These are phyloP conservation scores for Gallinago paraguaiae DNA, from an alignment of 2,113 vertebrate species.

Conservation along the genomic window DNA sequence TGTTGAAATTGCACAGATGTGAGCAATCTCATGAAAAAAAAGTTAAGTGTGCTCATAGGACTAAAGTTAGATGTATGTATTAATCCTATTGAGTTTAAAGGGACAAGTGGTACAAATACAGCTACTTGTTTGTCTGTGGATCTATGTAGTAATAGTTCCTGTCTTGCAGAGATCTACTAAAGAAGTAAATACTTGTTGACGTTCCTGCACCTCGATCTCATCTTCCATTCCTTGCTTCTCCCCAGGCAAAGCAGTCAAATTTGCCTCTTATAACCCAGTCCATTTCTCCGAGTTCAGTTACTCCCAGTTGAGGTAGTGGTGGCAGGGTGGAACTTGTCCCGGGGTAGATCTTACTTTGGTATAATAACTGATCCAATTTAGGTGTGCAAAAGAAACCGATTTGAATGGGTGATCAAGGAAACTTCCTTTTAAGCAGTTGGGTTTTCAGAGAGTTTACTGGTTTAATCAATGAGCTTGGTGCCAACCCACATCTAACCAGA, in stretches of 20 bases:
- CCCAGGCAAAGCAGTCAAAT: background rate
- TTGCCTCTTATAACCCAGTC: background rate
- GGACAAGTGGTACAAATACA: background rate
- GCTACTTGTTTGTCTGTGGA: background rate
- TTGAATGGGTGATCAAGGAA: background rate
- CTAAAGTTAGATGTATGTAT: background rate
- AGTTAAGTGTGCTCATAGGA: rapidly evolving
- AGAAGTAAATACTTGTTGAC: background rate
- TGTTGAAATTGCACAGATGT: background rate
- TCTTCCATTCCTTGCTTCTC: background rate
- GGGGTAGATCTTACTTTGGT: background rate
- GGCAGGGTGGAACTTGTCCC: background rate
- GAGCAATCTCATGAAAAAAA: background rate
- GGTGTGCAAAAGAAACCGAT: background rate
- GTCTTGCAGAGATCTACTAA: background rate
- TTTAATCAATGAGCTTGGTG: background rate
- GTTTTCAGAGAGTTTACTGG: background rate
- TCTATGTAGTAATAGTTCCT: background rate
- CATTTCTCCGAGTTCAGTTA: background rate
- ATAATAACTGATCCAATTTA: background rate
- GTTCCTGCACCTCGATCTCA: background rate
- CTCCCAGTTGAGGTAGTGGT: background rate
- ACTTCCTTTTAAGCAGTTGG: background rate
- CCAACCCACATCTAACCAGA: background rate
- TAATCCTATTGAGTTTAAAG: background rate